Conservation (phyloP, 2,888 invertebrate genomes). For the Pediacus dermestoides region DNA sequence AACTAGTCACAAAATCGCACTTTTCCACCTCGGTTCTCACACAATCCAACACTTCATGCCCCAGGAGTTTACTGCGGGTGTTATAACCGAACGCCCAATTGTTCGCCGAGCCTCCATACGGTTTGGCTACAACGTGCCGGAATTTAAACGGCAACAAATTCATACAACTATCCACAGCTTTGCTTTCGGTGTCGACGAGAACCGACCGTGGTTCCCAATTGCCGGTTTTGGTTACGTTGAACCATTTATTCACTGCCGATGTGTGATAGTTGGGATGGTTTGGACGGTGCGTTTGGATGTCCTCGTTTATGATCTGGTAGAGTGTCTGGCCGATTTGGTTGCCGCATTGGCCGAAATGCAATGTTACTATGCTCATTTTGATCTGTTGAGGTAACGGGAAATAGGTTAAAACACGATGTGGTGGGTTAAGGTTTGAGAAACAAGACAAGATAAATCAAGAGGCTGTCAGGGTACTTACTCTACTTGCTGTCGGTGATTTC, state of each 20-base stretch:
- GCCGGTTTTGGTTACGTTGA: constrained; percentile 41
- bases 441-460: no score
- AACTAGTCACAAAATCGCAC: constrained; percentile 47
- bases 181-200: constrained; percentile 53
- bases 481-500: no score
- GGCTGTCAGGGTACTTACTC: no score
- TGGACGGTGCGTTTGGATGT: constrained; percentile 36
- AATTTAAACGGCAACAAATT: constrained; percentile 45
- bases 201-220: constrained; percentile 49
- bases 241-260: constrained; percentile 49
- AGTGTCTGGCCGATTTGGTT: constrained; percentile 53
- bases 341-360: constrained; percentile 57
- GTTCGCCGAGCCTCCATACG: constrained; percentile 52
- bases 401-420: no score
- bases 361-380: constrained; percentile 46
- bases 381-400: no score
- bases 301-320: constrained; percentile 47
- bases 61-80: constrained; percentile 45
- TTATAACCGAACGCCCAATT: constrained; percentile 56
- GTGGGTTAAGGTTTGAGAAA: no score
- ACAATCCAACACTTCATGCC: constrained; percentile 43
- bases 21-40: constrained; percentile 49
- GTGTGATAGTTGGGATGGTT: constrained; percentile 41
- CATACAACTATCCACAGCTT: constrained; percentile 42
- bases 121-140: constrained; percentile 46